phyloP scores from a whole-genome alignment of 2,113 vertebrate species.

The Leucoraja erinaceus region DNA sequence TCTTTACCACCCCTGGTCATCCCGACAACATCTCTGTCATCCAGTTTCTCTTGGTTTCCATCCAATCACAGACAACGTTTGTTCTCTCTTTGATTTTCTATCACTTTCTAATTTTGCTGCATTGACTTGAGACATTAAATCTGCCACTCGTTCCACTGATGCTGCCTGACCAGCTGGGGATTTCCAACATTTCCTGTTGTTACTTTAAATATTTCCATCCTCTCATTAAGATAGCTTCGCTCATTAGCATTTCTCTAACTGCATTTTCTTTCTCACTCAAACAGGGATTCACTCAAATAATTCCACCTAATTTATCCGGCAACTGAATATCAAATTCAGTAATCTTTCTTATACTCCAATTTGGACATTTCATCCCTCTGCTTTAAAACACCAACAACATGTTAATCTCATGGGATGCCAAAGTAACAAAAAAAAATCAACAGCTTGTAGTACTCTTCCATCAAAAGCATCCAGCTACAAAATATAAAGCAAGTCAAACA shows the following conservation, averaged over 20 bases:
- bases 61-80: no score
- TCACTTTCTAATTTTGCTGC: no score
- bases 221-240: not conserved
- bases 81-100: no score
- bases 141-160: no score
- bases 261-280: not conserved
- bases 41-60: no score
- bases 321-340: not conserved
- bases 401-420: not conserved
- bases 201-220: no score
- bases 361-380: not conserved
- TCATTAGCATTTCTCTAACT: not conserved
- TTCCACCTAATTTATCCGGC: not conserved
- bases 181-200: no score
- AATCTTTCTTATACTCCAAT: not conserved
- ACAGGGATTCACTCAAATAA: not conserved
- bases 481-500: not conserved
- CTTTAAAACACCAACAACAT: not conserved
- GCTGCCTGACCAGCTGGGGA: no score
- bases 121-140: no score
- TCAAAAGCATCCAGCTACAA: not conserved
- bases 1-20: no score
- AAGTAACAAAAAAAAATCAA: not conserved
- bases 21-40: no score
- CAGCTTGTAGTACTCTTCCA: not conserved